Base-by-base conservation (phyloP, 2,113 vertebrate species). In the Rhinolophus ferrumequinum region DNA sequence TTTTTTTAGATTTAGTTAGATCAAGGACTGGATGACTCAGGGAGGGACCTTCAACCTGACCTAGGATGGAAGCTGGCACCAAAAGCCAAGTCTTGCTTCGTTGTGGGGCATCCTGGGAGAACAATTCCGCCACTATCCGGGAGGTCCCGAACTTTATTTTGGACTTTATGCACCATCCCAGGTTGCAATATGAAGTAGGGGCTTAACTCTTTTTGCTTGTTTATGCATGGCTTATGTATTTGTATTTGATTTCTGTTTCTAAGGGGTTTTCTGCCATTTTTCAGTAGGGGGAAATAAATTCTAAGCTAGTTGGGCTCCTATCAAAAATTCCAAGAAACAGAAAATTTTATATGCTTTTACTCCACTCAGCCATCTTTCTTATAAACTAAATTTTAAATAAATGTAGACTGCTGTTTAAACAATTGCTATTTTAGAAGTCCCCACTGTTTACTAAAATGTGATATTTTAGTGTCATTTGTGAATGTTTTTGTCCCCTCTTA, bases 381-480 rank as follows among this genome's bases (percentile, higher is more conserved):
- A 69, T 70, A 28, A 89, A 93, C 56, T 73, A 54, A 93, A 84
- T 95, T 90, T 87, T 33, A 75, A 85, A 21, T 62, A 44, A 84
- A 52, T 18, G 26, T 66, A 84, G 30, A 64, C 2, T 93, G 22
- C 24, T 72, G 33, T 52, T 85, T 93, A 90, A 94, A 90, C 10
- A 52, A 79, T 41, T 86, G 16, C 24, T 86, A 13, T 70, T 88
- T 86, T 95, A 88, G 52, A 91, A 80, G 44, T 84, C 41, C 16
- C 2, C n/a, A 73, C n/a, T 58, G 28, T 70, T 96, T 69, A 95
- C 56, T 62, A 83, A 93, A 96, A 92, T 54, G 88, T 86, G n/a
- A 4, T 79, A 64, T 80, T 52, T 88, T 91, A 66, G 24, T 28
- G 90, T 93, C 21, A 69, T 62, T 67, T 81, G 33, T 70, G 35